Evolutionary conservation across 2,113 vertebrate genomes (phyloP).

Genomic region (Ammodramus savannarum): DNA sequence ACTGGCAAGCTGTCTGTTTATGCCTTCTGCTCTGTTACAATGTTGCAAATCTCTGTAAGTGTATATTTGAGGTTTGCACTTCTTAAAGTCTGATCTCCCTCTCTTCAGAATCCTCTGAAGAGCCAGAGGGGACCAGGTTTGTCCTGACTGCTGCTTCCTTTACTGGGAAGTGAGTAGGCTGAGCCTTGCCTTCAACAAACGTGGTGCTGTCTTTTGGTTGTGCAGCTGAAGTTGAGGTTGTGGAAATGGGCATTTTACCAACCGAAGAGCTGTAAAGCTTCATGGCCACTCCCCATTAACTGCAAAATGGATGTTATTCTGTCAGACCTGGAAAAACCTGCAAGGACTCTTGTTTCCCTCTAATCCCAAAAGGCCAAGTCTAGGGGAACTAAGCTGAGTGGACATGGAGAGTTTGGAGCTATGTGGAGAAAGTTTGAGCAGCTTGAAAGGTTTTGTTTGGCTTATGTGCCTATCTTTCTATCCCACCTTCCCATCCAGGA

Average conservation of each 20-base stretch:
- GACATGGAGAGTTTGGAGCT: background rate
- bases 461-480: background rate
- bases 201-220: background rate
- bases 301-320: background rate
- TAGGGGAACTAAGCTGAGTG: background rate
- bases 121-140: background rate
- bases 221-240: background rate
- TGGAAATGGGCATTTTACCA: background rate
- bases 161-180: conserved; percentile 10
- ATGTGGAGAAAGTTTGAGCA: background rate
- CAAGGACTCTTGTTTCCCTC: background rate
- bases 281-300: background rate
- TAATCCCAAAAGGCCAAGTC: background rate
- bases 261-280: background rate
- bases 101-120: background rate
- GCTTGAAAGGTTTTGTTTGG: background rate
- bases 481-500: background rate
- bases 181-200: background rate
- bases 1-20: background rate
- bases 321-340: background rate
- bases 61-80: background rate
- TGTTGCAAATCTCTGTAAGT: background rate
- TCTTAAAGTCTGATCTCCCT: background rate
- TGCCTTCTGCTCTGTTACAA: background rate
- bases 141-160: background rate